These are phyloP conservation scores for Drosophila antonietae DNA, from an alignment of 2,888 invertebrate species.

Conservation along the genomic window DNA sequence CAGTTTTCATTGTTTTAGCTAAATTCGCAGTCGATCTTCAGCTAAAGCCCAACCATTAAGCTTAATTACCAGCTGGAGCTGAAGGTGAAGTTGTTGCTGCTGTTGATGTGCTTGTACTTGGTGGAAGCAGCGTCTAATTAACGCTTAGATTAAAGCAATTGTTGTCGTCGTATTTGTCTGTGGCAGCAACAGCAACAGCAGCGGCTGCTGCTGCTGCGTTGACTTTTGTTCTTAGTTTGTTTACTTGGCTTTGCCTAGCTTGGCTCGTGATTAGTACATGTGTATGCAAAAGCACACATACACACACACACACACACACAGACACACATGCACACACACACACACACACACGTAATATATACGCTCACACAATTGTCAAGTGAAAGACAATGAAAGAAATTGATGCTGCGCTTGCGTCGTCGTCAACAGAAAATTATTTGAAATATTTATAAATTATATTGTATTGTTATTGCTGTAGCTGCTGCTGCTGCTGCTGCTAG, in stretches of 20 bases:
- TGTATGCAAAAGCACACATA: conserved; percentile 19
- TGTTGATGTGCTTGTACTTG: background rate
- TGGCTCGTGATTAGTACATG: conserved; percentile 52
- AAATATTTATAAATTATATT: conserved; percentile 57
- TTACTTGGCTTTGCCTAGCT: conserved; percentile 42
- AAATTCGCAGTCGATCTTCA: conserved; percentile 6
- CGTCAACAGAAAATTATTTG: conserved; percentile 39
- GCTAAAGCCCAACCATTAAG: conserved; percentile 2
- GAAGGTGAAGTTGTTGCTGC: conserved; percentile 4
- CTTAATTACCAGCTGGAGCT: conserved; percentile 17
- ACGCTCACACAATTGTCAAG: conserved; percentile 3
- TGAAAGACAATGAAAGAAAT: conserved; percentile 36
- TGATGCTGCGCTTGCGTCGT: conserved; percentile 38
- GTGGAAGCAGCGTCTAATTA: conserved; percentile 6
- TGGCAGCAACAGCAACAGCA: conserved; percentile 21
- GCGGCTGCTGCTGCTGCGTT: conserved; percentile 15
- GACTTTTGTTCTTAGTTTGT: conserved; percentile 51
- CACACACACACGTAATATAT: conserved; percentile 13
- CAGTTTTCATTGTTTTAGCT: conserved; percentile 26
- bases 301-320: conserved; percentile 12
- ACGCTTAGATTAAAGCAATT: conserved; percentile 8
- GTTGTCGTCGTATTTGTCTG: conserved; percentile 10
- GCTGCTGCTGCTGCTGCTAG: background rate
- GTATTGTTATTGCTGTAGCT: conserved; percentile 24
- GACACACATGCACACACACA: conserved; percentile 13